phyloP scores from a whole-genome alignment of 30 jellyfish, hydroid and myxozoan species.

The Rhopilema esculentum region DNA sequence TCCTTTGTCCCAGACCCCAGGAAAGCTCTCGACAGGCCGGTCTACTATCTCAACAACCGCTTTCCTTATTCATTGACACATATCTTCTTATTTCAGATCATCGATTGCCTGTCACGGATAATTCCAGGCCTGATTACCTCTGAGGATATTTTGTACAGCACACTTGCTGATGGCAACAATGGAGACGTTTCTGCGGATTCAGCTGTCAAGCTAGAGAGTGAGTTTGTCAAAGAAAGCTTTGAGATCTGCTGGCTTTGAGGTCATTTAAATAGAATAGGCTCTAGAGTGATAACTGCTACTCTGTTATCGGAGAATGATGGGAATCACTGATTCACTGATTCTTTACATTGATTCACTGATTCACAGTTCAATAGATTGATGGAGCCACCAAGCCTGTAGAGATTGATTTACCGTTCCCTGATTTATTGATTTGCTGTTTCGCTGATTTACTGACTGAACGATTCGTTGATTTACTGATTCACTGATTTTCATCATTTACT shows the following conservation, averaged over 20 bases:
- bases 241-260: too few relatives aligned
- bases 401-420: neutral
- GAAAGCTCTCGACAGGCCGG: too few relatives aligned
- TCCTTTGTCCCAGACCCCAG: too few relatives aligned
- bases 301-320: neutral
- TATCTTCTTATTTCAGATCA: constrained; percentile 1
- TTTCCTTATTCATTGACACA: neutral
- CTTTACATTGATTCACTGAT: neutral
- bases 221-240: too few relatives aligned
- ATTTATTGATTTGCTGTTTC: too few relatives aligned
- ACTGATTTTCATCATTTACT: neutral
- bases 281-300: neutral
- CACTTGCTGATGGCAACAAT: neutral
- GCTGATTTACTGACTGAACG: neutral
- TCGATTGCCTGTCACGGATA: constrained; percentile 46
- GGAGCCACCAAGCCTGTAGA: neutral
- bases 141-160: constrained; percentile 54
- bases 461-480: neutral
- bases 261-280: too few relatives aligned
- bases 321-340: neutral
- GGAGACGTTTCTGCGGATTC: constrained; percentile 2
- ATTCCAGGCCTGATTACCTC: constrained; percentile 47
- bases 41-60: too few relatives aligned
- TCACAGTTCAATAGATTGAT: too few relatives aligned
- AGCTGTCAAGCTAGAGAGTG: constrained; percentile 11